phyloP scores from a whole-genome alignment of 2,888 invertebrate species.

The Tuberolachnus salignus region DNA sequence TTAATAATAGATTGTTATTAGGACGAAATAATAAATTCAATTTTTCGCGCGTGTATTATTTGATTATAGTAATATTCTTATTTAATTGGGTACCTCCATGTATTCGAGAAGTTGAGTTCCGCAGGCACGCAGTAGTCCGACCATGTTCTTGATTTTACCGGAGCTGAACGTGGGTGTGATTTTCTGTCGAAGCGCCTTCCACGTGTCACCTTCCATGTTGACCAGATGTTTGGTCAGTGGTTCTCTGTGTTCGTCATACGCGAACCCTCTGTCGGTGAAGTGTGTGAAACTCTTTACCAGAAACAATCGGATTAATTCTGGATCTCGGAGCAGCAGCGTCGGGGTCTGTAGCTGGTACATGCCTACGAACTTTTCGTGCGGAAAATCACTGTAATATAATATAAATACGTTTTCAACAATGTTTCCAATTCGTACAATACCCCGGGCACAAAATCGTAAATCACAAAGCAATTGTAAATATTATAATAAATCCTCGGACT shows the following conservation, averaged over 20 bases:
- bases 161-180: constrained; percentile 67
- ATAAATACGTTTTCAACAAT: too few relatives aligned
- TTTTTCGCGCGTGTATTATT: too few relatives aligned
- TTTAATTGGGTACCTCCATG: constrained; percentile 59
- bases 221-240: constrained; percentile 63
- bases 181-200: constrained; percentile 66
- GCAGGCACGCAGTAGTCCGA: constrained; percentile 64
- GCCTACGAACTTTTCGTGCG: constrained; percentile 63
- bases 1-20: too few relatives aligned
- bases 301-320: constrained; percentile 64
- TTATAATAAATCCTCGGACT: too few relatives aligned
- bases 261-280: constrained; percentile 64
- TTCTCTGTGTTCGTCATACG: constrained; percentile 62
- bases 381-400: constrained; percentile 58
- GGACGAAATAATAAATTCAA: too few relatives aligned
- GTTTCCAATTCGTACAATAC: too few relatives aligned
- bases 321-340: constrained; percentile 64
- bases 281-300: constrained; percentile 65
- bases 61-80: too few relatives aligned
- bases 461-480: too few relatives aligned
- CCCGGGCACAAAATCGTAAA: too few relatives aligned
- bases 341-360: constrained; percentile 66
- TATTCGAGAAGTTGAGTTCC: constrained; percentile 62
- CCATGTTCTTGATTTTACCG: constrained; percentile 67
- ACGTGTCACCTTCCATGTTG: constrained; percentile 64